Conservation (phyloP, 2,888 invertebrate genomes). For the Merodon equestris region DNA sequence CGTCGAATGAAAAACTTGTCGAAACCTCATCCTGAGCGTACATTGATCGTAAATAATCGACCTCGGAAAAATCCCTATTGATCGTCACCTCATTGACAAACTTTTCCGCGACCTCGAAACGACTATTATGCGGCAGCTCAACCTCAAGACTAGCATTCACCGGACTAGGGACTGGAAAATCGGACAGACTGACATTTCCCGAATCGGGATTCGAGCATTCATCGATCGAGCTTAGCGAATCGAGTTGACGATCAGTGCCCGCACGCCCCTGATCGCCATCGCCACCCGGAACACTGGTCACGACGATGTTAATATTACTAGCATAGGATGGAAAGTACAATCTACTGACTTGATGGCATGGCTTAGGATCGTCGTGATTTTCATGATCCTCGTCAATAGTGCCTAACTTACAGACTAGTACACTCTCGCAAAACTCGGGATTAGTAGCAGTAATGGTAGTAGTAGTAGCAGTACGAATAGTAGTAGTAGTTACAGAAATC, state of each 20-base stretch:
- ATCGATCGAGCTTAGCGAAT: slow-evolving; percentile 76
- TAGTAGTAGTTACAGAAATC: slow-evolving; percentile 65
- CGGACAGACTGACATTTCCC: slow-evolving; percentile 77
- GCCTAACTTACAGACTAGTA: slow-evolving; percentile 74
- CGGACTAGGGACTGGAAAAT: slow-evolving; percentile 73
- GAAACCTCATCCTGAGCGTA: slow-evolving; percentile 52
- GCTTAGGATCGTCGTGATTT: slow-evolving; percentile 16
- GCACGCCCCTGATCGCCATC: not conserved
- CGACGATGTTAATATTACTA: slow-evolving; percentile 74
- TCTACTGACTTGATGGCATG: slow-evolving; percentile 38
- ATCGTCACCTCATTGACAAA: slow-evolving; percentile 74
- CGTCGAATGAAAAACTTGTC: slow-evolving; percentile 53
- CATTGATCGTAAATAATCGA: slow-evolving; percentile 39
- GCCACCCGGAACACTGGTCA: slow-evolving; percentile 70
- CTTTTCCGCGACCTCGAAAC: slow-evolving; percentile 74
- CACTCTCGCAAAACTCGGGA: slow-evolving; percentile 65
- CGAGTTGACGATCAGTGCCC: slow-evolving; percentile 68
- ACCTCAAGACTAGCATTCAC: slow-evolving; percentile 74
- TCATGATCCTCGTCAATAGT: slow-evolving; percentile 71
- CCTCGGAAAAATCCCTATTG: slow-evolving; percentile 27
- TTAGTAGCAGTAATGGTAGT: slow-evolving; percentile 68
- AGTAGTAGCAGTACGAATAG: slow-evolving; percentile 64
- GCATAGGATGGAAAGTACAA: slow-evolving; percentile 72
- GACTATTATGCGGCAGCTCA: slow-evolving; percentile 74
- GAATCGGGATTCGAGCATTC: slow-evolving; percentile 77